A percentile compares a stretch with the other conserved stretches of the same genome.
Evolutionary conservation across 2,113 vertebrate species (phyloP).

Genomic region (Oncorhynchus nerka): DNA sequence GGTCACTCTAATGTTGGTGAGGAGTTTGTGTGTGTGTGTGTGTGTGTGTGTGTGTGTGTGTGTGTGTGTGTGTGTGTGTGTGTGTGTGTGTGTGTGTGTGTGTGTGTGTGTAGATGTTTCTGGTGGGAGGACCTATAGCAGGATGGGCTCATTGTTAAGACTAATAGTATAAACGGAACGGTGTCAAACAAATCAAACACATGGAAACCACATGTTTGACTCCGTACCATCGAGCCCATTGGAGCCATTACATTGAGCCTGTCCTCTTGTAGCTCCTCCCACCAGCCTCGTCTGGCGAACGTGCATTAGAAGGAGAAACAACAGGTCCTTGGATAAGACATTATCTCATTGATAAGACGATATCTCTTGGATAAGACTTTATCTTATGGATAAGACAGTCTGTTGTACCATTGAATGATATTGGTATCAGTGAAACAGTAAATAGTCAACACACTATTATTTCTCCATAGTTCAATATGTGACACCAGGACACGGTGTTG

Average conservation of each 20-base stretch:
- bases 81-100: neutral
- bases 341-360: too few species aligned
- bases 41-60: neutral
- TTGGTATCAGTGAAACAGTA: neutral
- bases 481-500: neutral
- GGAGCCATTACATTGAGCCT: too few species aligned
- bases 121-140: too few species aligned
- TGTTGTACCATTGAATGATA: neutral
- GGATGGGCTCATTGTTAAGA: too few species aligned
- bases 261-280: too few species aligned
- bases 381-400: too few species aligned
- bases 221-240: too few species aligned
- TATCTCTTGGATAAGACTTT: too few species aligned
- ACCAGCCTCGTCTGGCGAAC: neutral
- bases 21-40: neutral
- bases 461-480: neutral
- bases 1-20: neutral
- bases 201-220: too few species aligned
- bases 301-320: neutral
- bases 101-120: too few species aligned
- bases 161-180: too few species aligned
- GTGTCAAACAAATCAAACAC: too few species aligned
- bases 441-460: neutral
- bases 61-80: neutral
- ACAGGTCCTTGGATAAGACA: neutral